Base-by-base conservation (phyloP, 2,113 vertebrate species). In the Prunella fulvescens region DNA sequence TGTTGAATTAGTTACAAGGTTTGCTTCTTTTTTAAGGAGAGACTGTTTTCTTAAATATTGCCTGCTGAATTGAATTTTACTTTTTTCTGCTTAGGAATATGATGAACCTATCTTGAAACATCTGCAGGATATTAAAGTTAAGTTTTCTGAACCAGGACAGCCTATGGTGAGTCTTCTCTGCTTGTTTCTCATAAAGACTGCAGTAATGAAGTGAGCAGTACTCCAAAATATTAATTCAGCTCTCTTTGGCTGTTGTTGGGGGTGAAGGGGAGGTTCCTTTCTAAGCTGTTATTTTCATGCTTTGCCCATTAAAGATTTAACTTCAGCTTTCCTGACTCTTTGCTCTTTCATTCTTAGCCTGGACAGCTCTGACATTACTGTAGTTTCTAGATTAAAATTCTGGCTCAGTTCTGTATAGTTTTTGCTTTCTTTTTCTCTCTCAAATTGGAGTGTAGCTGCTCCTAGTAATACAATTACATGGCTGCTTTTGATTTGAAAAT, bases 101-200 rank as follows among this genome's bases (percentile, higher is more conserved):
- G 99, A 99, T 83, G 99, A 99, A 86, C 99, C 99, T 16, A 99
- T 99, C 96, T 96, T 99, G 93, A 99, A 99, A 97, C 99, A 99
- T 82, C 97, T 99, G 96, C 99, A 99, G 96, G 99, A 99, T 92
- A 99, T 99, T 90, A 99, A 99, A 97, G 99, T 99, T 58, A 99
- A 99, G 58, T 99, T 99, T 97, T 99, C 99, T 53, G 99, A 99
- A 73, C 98, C 99, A 8, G 98, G 98, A 71, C 98, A 99, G 88
- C 99, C 99, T 25, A 99, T 99, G 99, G 99, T 99, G 71, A 98
- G 99, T 98, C 69, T 47, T 79, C 37, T 19, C 1, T 40, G 4
- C 9, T 28, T 80, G 9, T 66, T 85, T 69, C 25, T 90, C 5
- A 7, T 58, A 20, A 64, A 81, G 50, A 14, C 5, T 56, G 29